These are phyloP conservation scores for Coracias cyanogaster DNA, from an alignment of 2,797 vertebrate species.

Conservation along the genomic window DNA sequence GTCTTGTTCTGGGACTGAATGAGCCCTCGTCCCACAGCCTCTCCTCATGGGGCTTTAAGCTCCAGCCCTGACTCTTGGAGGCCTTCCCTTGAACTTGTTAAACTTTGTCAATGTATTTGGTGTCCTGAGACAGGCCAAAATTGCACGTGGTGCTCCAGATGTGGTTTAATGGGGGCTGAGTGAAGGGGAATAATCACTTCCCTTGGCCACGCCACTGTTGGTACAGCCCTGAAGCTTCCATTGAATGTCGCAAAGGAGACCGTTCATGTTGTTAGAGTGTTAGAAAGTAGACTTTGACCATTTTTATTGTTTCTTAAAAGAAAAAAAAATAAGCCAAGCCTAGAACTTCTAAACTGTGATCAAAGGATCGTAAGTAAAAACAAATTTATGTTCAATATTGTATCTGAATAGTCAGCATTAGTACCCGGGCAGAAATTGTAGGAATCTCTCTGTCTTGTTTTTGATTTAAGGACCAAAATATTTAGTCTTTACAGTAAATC, in stretches of 20 bases:
- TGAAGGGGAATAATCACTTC: not conserved
- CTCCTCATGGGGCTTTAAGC: not conserved
- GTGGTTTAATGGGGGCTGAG: not conserved
- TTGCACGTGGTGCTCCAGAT: not conserved
- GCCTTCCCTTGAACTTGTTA: not conserved
- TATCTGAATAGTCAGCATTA: not conserved
- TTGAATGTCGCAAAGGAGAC: not conserved
- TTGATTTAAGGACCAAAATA: not conserved
- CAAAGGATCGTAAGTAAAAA: not conserved
- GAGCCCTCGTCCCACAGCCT: not conserved
- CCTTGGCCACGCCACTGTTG: not conserved
- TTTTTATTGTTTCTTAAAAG: not conserved
- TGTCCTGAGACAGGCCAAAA: not conserved
- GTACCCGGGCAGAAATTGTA: not conserved
- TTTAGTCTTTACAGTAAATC: not conserved
- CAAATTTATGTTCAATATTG: not conserved
- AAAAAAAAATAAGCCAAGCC: not conserved
- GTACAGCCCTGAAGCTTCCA: not conserved
- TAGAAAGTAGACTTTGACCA: not conserved
- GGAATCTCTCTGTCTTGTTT: not conserved
- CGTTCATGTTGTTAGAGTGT: not conserved
- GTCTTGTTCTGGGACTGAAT: not conserved
- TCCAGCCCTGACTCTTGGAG: not conserved
- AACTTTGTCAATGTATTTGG: not conserved
- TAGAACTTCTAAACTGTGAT: not conserved